These are phyloP conservation scores for Lycocerus yunnanus DNA, from an alignment of 2,888 invertebrate species.

Conservation along the genomic window DNA sequence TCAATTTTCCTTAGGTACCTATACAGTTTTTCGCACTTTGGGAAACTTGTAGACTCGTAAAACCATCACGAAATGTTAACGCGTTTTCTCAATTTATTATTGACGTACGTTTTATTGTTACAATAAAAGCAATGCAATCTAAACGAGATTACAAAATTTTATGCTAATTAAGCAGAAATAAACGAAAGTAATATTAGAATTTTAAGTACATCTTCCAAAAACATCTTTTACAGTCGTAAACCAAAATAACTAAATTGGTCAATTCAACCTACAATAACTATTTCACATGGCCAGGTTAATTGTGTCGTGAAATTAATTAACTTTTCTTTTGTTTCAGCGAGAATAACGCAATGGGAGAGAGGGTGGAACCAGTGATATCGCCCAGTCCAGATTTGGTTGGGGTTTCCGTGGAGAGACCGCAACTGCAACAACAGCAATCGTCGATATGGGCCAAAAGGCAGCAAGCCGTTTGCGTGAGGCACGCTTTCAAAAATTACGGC, in stretches of 20 bases:
- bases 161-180: neutral
- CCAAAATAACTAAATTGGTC: neutral
- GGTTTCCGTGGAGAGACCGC: constrained; percentile 50
- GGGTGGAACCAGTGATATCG: constrained; percentile 46
- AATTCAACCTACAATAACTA: neutral
- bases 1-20: neutral
- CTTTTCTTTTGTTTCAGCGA: constrained; percentile 52
- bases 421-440: constrained; percentile 55
- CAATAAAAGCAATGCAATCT: neutral
- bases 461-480: constrained; percentile 85
- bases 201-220: no score
- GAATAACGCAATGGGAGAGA: constrained; percentile 52
- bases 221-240: neutral
- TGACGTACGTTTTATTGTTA: neutral
- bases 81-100: no score
- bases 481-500: constrained; percentile 89
- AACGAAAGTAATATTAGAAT: no score
- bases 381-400: constrained; percentile 54
- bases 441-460: constrained; percentile 72
- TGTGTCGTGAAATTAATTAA: neutral
- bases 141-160: neutral
- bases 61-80: no score
- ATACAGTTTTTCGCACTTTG: neutral
- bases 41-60: no score
- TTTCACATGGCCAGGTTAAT: neutral